Base-by-base conservation (phyloP, 1,140 invertebrate genomes). In the Drosophila kikkawai region DNA sequence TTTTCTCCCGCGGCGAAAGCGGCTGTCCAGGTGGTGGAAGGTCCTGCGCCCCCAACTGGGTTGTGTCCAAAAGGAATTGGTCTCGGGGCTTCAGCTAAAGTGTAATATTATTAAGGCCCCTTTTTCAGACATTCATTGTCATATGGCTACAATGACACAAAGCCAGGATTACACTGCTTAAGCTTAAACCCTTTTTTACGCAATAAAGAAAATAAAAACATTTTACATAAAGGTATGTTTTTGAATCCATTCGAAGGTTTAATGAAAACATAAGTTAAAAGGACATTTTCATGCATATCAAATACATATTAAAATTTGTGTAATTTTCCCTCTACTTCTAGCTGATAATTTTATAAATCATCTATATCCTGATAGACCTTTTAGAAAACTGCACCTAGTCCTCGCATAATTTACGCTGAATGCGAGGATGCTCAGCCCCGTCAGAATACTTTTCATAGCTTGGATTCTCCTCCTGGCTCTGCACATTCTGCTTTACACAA, bases 1-100 rank as follows among this genome's bases (percentile, higher is more conserved):
- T 42, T 45, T 58, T 58, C 70, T 50, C 67, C 65, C 22, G 32
- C 9, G 34, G 37, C 26, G 29, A 29, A 15, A n/a, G n/a, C 15
- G 32, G 7, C 3, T 37, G 56, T 22, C n/a, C n/a, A 37, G 13
- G 26, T 29, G 48, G 50, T 15, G 15, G 29, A 12, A 65, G 29
- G 66, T 67, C 45, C 42, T 66, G 41, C 34, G 11, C 8, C 26
- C 48, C 26, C 17, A 36, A 34, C 15, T 34, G 59, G 19, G 19
- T 22, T 19, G 32, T 36, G 55, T 57, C 55, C 55, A 26, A 41
- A 42, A 22, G 19, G 7, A 26, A 36, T 13, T 1, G 11, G 12
- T 51, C 12, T 7, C 3, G 26, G 29, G 29, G 29, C 48, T 37
- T 55, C 13, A 22, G 37, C 51, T 37, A 5, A 55, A 55, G 53